Percentiles rank a stretch among this genome's conserved stretches.
Conservation (phyloP, 92 coral and sea anemone species). For the Parazoanthus atlanticus region DNA sequence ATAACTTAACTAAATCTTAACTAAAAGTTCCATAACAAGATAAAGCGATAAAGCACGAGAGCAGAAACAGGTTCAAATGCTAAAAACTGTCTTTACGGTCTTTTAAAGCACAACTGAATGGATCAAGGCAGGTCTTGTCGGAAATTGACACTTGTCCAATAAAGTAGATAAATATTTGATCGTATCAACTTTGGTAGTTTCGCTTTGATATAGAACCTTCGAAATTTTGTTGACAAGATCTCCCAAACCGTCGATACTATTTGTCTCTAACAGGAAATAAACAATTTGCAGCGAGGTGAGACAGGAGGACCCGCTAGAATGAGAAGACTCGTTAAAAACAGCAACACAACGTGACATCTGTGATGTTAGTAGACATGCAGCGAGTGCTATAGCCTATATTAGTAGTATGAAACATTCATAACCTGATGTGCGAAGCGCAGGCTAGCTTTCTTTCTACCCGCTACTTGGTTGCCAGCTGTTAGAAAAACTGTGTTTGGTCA, state of each 20-base stretch:
- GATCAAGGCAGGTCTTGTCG: neutral
- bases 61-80: neutral
- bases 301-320: neutral
- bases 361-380: neutral
- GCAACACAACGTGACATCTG: neutral
- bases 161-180: constrained; percentile 6
- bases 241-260: neutral
- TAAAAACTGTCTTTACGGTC: neutral
- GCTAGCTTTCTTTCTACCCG: neutral
- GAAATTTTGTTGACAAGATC: neutral
- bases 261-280: neutral
- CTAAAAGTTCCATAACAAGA: neutral
- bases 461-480: neutral
- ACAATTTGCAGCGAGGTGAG: neutral
- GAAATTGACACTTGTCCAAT: neutral
- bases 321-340: neutral
- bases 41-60: constrained; percentile 9
- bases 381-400: neutral
- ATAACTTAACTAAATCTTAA: neutral
- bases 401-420: neutral
- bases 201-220: neutral
- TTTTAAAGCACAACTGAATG: neutral
- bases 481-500: neutral
- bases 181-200: neutral
- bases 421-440: neutral